Evolutionary conservation across 2,797 vertebrate genomes (phyloP), one percentile per base, ranked within the genome.

Genomic region (Neostethus bicornis): DNA sequence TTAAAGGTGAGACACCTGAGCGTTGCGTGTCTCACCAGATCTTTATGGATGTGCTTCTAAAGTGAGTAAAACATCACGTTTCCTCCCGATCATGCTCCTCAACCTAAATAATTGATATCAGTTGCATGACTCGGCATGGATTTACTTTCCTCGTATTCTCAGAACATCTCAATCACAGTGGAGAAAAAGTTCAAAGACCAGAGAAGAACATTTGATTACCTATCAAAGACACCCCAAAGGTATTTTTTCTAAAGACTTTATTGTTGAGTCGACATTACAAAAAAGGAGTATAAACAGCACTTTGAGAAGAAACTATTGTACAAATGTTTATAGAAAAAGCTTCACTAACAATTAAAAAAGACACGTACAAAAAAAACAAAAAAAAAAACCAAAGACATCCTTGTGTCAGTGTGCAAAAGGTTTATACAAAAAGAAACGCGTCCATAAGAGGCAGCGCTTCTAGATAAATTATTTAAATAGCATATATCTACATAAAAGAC

Each of bases 401-500:
- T 97, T 89, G 89, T 90, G 93, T 96, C 94, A 95, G 91, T 98
- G 96, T 98, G 96, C 96, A 98, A 99, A 99, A 92, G 84, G 92
- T 93, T 96, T 95, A 96, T 97, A 98, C 96, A 98, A 92, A 96
- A 93, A 96, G 93, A 96, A 96, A 94, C 90, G 93, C 92, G 93
- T 95, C 91, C 92, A 90, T 92, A 93, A 92, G 90, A 92, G 93
- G 92, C 92, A 92, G 92, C 91, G 91, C 93, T 94, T 95, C 94
- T 89, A 91, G 94, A 98, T 99, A 99, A 99, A 97, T 99, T 98
- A 99, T 93, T 99, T 99, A 98, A 99, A 98, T 98, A 98, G 95
- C 94, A 66, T 94, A 51, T 95, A 97, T 98, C 94, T 98, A 98
- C 94, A 98, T 90, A 94, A 90, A 94, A 93, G 92, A 87, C 73